Evolutionary conservation across 2,113 vertebrate species (phyloP).

Genomic region (Erythrolamprus reginae): DNA sequence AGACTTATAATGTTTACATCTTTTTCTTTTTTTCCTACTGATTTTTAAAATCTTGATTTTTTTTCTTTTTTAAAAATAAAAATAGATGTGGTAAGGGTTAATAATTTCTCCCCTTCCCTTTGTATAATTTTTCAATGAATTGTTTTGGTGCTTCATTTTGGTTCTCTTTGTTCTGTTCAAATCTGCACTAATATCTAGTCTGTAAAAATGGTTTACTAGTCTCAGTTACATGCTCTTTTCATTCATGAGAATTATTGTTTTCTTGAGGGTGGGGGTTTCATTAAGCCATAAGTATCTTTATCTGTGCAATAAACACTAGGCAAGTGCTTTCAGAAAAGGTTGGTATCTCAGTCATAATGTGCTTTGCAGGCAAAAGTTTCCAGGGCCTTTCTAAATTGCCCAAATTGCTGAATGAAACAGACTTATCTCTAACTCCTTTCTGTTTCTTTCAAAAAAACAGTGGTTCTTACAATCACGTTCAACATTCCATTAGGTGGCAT

Average conservation of each 20-base stretch:
- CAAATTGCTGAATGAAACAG: not conserved
- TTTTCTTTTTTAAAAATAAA: slow-evolving; percentile 35
- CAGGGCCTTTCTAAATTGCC: not conserved
- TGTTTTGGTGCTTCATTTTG: not conserved
- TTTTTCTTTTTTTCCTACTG: slow-evolving; percentile 57
- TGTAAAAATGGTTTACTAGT: not conserved
- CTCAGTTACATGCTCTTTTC: not conserved
- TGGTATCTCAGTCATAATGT: not conserved
- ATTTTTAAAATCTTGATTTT: slow-evolving; percentile 51
- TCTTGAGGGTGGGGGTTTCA: not conserved
- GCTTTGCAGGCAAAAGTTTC: not conserved
- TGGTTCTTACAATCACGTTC: not conserved
- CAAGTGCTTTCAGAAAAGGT: not conserved
- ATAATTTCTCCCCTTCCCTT: not conserved
- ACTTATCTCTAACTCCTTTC: not conserved
- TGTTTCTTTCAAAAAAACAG: not conserved
- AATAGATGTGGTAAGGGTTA: not conserved
- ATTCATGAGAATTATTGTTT: not conserved
- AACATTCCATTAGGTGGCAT: not conserved
- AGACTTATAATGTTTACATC: slow-evolving; percentile 79
- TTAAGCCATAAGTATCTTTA: not conserved
- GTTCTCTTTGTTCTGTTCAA: not conserved
- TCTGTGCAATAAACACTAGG: not conserved
- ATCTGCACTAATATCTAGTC: not conserved
- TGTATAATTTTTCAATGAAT: not conserved